Evolutionary conservation across 1,140 invertebrate species (phyloP).

Genomic region (Megalonaias nervosa): DNA sequence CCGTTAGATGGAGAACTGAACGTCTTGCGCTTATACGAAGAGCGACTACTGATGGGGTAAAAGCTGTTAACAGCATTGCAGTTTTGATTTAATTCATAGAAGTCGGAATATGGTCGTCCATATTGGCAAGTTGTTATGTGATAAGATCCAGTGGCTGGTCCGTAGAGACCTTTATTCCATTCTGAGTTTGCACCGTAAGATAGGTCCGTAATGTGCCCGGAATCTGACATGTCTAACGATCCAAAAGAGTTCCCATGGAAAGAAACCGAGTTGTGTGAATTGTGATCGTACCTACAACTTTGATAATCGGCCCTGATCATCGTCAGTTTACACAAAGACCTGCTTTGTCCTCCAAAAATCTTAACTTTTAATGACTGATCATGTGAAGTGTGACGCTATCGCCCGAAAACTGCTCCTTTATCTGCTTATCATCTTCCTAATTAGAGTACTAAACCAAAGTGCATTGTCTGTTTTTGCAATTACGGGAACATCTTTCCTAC

Average conservation of each 20-base stretch:
- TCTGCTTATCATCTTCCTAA: too few species aligned
- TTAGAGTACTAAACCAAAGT: too few species aligned
- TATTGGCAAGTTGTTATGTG: slow-evolving; percentile 9
- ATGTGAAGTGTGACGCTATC: too few species aligned
- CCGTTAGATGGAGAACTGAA: not conserved
- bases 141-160: slow-evolving; percentile 34
- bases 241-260: slow-evolving; percentile 6
- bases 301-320: slow-evolving; percentile 68
- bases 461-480: too few species aligned
- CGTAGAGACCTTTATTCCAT: slow-evolving; percentile 36
- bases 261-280: slow-evolving; percentile 21
- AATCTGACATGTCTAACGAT: slow-evolving; percentile 44
- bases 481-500: too few species aligned
- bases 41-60: slow-evolving; percentile 12
- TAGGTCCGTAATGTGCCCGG: slow-evolving; percentile 61
- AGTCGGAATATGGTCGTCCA: slow-evolving; percentile 26
- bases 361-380: too few species aligned
- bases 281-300: slow-evolving; percentile 63
- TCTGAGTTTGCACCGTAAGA: slow-evolving; percentile 52
- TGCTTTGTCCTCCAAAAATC: too few species aligned
- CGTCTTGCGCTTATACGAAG: slow-evolving; percentile 8
- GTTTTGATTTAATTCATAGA: slow-evolving; percentile 17
- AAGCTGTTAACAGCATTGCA: slow-evolving; percentile 1
- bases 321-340: slow-evolving; percentile 28
- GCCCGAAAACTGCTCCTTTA: too few species aligned